Evolutionary conservation across 2,888 invertebrate genomes (phyloP).

Genomic region (Chrysolina oricalcia): DNA sequence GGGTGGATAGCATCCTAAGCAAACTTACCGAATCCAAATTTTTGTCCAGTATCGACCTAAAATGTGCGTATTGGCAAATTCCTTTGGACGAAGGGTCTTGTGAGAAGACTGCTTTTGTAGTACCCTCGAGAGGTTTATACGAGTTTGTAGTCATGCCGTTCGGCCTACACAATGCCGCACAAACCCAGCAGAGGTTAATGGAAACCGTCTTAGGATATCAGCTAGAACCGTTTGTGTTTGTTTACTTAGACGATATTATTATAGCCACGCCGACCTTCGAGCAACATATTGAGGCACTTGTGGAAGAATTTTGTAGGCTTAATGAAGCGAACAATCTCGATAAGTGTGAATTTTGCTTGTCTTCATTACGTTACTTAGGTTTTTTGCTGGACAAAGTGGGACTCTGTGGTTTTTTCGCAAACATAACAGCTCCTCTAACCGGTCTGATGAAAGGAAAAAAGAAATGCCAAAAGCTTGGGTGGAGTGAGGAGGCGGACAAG

Average conservation of each 20-base stretch:
- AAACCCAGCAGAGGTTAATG: no score
- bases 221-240: conserved; percentile 52
- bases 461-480: not conserved
- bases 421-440: no score
- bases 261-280: conserved; percentile 48
- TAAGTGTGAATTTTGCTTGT: not conserved
- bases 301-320: conserved; percentile 43
- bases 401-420: no score
- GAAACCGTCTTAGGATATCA: conserved; percentile 55
- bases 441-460: not conserved
- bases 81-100: conserved; percentile 30
- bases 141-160: conserved; percentile 59
- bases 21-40: conserved; percentile 28
- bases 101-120: conserved; percentile 58
- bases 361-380: not conserved
- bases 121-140: conserved; percentile 55
- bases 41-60: conserved; percentile 42
- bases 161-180: conserved; percentile 55
- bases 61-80: conserved; percentile 44
- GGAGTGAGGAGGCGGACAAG: not conserved
- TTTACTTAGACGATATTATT: conserved; percentile 58
- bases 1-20: not conserved
- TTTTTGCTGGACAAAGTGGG: not conserved
- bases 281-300: conserved; percentile 45
- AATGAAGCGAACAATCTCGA: conserved; percentile 35